Evolutionary conservation across 2,888 invertebrate genomes (phyloP).

Genomic region (Actias luna): DNA sequence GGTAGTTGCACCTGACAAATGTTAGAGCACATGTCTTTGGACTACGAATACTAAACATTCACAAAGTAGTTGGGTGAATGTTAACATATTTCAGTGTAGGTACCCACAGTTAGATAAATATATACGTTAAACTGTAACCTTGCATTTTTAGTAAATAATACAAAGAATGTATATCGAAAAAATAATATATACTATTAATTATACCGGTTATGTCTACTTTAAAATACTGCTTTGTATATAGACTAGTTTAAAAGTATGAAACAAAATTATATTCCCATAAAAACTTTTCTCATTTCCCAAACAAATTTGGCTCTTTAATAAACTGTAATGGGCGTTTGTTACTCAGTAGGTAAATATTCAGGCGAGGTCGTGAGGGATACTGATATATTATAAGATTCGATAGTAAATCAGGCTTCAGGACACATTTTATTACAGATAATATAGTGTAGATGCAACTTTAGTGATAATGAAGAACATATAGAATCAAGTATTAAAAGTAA

Average conservation of each 20-base stretch:
- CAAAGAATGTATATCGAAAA: neutral
- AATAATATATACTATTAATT: neutral
- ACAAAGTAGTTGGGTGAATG: too few relatives aligned
- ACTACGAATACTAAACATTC: too few relatives aligned
- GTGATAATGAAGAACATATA: neutral
- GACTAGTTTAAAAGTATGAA: conserved; percentile 5
- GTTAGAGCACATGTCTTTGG: too few relatives aligned
- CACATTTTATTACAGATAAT: neutral
- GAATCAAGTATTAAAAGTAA: too few relatives aligned
- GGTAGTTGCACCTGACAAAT: too few relatives aligned
- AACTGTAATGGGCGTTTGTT: conserved; percentile 10
- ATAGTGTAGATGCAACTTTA: neutral
- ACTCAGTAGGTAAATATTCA: conserved; percentile 1
- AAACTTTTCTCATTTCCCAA: conserved; percentile 11
- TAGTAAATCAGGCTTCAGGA: neutral
- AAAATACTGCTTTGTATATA: conserved; percentile 1
- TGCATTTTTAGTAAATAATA: neutral
- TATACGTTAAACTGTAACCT: too few relatives aligned
- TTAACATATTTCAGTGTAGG: too few relatives aligned
- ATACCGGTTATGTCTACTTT: neutral
- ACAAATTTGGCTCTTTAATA: conserved; percentile 10
- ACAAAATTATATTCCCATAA: conserved; percentile 10
- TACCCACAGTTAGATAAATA: too few relatives aligned
- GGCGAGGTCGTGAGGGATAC: neutral
- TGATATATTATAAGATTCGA: neutral